phyloP scores from a whole-genome alignment of 2,797 vertebrate genomes.

The Enteromius radiatus region DNA sequence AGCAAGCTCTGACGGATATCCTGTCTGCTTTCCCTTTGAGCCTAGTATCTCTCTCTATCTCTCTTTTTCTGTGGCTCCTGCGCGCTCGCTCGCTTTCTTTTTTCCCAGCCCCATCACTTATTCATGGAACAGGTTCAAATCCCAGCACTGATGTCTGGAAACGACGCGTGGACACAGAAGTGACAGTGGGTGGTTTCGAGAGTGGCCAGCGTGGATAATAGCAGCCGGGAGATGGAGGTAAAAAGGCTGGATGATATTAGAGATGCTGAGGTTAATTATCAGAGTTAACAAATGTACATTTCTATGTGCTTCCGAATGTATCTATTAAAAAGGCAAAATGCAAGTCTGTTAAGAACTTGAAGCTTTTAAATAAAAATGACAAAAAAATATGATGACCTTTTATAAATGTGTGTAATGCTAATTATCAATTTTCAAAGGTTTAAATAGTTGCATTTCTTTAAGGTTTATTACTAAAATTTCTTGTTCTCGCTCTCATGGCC shows the following conservation, averaged over 20 bases:
- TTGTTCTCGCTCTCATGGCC: neutral
- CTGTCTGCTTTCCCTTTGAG: constrained; percentile 54
- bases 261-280: constrained; percentile 56
- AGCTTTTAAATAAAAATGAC: neutral
- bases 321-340: neutral
- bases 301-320: constrained; percentile 20
- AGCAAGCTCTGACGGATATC: constrained; percentile 59
- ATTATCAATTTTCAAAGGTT: neutral
- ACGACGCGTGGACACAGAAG: constrained; percentile 57
- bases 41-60: constrained; percentile 37
- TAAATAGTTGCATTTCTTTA: neutral
- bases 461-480: neutral
- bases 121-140: constrained; percentile 62
- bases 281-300: constrained; percentile 30
- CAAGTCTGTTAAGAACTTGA: neutral
- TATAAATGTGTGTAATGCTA: neutral
- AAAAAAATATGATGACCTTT: neutral
- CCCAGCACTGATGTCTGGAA: constrained; percentile 59
- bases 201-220: constrained; percentile 48
- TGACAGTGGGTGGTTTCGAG: constrained; percentile 62
- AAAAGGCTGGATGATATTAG: constrained; percentile 30
- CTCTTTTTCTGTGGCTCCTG: constrained; percentile 23
- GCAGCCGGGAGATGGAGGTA: constrained; percentile 28
- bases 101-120: constrained; percentile 59
- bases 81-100: constrained; percentile 37